Base-by-base conservation (phyloP, 2,888 invertebrate genomes). In the Dione juno region DNA sequence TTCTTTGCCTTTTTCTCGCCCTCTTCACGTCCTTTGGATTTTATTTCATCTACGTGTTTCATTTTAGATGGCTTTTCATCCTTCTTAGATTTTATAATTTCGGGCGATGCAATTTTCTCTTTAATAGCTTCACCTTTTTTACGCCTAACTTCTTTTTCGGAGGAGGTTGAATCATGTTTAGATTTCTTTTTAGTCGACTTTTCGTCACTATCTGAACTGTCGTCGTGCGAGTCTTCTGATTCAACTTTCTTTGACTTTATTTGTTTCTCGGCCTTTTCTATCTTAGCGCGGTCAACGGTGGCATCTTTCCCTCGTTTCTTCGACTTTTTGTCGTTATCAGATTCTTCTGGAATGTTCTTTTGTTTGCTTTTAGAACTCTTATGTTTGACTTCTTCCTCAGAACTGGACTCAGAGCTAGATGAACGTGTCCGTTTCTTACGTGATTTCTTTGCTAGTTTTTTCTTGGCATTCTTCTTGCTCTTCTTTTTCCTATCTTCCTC, bases 1-100 rank as follows among this genome's bases (percentile, higher is more conserved):
- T 94, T 95, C 76, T 94, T 94, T 11, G 91, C 91, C 78, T 94
- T 94, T 79, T 95, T 95, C 28, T 94, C 94, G 28, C 89, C 89
- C 0, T 95, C 95, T 19, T 95, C 95, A 0, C 94, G 94, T 68
- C 94, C 93, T 68, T 95, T 94, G 1, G 83, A 70, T 88, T 94
- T 90, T 80, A 81, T 77, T 81, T 95, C 93, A 73, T 95, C 90
- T 11, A 91, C 88, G 53, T 94, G 88, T 78, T 94, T 95, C 11
- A 88, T 76, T 84, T 94, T 94, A 1, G 84, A 75, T 10, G 86
- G 81, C 77, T 88, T 90, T 14, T 94, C 94, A 28, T 92, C 91
- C 70, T 89, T 87, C 81, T 78, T 82, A 21, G 80, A 84, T 85
- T 88, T 94, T 77, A 75, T 80, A 76, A 72, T 86, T 80, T 88